Evolutionary conservation across 2,797 vertebrate genomes (phyloP).

Genomic region (Etheostoma nigrum): DNA sequence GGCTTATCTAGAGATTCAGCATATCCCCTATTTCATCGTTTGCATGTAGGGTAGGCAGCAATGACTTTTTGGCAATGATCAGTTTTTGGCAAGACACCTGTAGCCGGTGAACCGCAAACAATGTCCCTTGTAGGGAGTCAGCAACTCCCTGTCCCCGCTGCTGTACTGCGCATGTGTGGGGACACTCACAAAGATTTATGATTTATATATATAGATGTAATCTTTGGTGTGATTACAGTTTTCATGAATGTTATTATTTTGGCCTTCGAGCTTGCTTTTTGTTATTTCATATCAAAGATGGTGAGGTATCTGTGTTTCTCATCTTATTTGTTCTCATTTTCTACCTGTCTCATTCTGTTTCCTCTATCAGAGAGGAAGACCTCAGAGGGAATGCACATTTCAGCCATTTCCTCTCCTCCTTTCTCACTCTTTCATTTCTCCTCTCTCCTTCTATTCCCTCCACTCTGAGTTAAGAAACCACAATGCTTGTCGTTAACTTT

Average conservation of each 20-base stretch:
- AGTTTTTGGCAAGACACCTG: no score
- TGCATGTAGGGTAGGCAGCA: no score
- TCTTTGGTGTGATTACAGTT: conserved; percentile 17
- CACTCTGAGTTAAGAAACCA: conserved; percentile 50
- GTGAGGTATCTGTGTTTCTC: conserved; percentile 17
- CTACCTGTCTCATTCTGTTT: conserved; percentile 27
- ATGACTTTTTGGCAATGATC: no score
- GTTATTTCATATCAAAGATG: conserved; percentile 35
- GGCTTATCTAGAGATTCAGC: no score
- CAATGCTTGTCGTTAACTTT: conserved; percentile 73
- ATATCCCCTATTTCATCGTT: no score
- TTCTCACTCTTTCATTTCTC: conserved; percentile 40
- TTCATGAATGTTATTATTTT: conserved; percentile 36
- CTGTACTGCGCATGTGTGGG: no score
- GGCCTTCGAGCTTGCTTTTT: conserved; percentile 21
- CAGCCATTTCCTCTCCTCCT: conserved; percentile 37
- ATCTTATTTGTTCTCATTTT: conserved; percentile 28
- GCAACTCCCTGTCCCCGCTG: no score
- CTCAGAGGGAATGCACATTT: conserved; percentile 39
- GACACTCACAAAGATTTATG: no score
- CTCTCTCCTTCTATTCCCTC: conserved; percentile 33
- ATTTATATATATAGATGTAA: neutral
- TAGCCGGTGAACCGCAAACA: no score
- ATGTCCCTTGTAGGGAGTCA: no score
- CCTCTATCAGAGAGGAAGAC: conserved; percentile 6